Conservation (phyloP, 2,113 vertebrate species). For the Phaethornis superciliosus region DNA sequence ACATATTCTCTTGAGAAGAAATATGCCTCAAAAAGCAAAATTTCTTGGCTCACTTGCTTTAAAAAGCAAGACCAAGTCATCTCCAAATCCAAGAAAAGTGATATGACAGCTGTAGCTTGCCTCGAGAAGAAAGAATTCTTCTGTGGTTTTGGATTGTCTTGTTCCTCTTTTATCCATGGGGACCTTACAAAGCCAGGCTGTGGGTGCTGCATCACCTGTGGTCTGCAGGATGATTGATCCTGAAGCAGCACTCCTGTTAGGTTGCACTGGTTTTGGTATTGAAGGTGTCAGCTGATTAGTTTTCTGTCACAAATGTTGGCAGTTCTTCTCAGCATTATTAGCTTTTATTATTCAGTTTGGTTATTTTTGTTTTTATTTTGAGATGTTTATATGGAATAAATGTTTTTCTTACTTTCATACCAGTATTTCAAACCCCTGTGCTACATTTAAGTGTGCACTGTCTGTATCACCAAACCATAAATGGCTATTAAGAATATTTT, state of each 20-base stretch:
- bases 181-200: neutral
- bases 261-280: neutral
- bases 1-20: neutral
- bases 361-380: neutral
- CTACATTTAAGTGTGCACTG: neutral
- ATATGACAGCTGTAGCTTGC: neutral
- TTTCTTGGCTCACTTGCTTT: slow-evolving; percentile 28
- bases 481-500: neutral
- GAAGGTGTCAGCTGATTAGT: neutral
- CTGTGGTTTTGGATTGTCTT: neutral
- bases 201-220: neutral
- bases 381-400: neutral
- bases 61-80: neutral
- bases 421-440: neutral
- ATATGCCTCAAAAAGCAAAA: neutral
- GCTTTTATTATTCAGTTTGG: neutral
- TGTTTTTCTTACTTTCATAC: neutral
- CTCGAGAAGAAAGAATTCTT: neutral
- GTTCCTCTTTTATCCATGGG: neutral
- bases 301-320: neutral
- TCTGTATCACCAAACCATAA: neutral
- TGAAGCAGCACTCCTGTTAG: neutral
- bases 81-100: neutral
- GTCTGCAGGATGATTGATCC: neutral
- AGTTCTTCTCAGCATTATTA: neutral